Evolutionary conservation across 2,888 invertebrate species (phyloP), one percentile per base, ranked within the genome.

Genomic region (Caradrina clavipalpis): DNA sequence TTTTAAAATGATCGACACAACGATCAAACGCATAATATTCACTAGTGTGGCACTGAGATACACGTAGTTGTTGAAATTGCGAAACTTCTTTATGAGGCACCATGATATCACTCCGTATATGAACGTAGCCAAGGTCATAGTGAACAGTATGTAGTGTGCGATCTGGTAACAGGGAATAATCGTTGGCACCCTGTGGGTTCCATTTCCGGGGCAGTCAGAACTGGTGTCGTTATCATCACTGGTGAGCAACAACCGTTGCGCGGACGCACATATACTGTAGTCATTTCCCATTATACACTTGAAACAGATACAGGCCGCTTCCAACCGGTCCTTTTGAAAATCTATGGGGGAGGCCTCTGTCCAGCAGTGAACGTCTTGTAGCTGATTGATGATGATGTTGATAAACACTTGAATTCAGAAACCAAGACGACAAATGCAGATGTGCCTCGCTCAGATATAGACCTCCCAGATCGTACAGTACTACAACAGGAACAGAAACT

Each of bases 91-190:
- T 7, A 74, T 51, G 8, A 51, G 13, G 15, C 50, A 63, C 74
- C 74, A 74, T 1, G 76, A 76, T 1, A 8, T 47, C 17, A 69
- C 39, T 55, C 76, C 74, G 15, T 69, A 74, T 5, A 11, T 19
- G n/a, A 76, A 63, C 1, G 69, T 35, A 6, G 42, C 17, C 4
- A 76, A 1, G n/a, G 62, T 51, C 11, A 74, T 15, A 0, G n/a
- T 8, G 8, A 59, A 22, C 1, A 35, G 11, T 1, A 8, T 1
- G n/a, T 59, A 76, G 19, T 69, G 54, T 11, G 35, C 21, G 2
- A 73, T 39, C 0, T 45, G 15, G 45, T 17, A 45, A 64, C 0
- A 39, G 4, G 22, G 10, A 42, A 55, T 13, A 0, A 35, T 3
- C 17, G 54, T 8, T 13, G 31, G 45, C 2, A 53, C 51, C 19